Evolutionary conservation across 2,888 invertebrate species (phyloP), one percentile per base, ranked within the genome.

Genomic region (Atrina japonica): DNA sequence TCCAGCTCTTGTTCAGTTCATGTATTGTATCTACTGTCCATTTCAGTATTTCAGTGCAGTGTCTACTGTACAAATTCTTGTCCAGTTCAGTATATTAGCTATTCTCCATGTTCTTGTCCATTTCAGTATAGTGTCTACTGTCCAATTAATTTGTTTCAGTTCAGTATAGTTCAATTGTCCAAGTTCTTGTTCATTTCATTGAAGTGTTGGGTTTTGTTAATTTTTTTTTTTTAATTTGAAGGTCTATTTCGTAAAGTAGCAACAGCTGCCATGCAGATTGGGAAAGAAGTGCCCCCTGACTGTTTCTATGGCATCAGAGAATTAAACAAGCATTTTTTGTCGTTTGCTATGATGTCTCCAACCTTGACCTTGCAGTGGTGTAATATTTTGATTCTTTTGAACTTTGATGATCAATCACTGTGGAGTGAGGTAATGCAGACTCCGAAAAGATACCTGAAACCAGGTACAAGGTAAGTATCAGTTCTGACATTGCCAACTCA

Each of bases 291-390:
- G 23, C 71, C 81, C 3, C 76, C 83, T 7, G 68, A 73, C 0
- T 85, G 83, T 76, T 88, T 85, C 79, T 87, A 88, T 92, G 92
- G 78, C 65, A 80, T 89, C 41, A 72, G 79, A 7, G 78, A 85
- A 59, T 87, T 90, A 47, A 90, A 90, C 76, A 69, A 78, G n/a
- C 69, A 81, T 7, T 86, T 91, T 74, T 65, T 83, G 41, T 77
- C 72, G 3, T 74, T 90, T 27, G 80, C 83, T 65, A 75, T 76
- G 30, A 76, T 68, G 1, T 93, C 93, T 81, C 96, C 96, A 0
- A 89, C 94, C 64, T 90, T 96, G 53, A 93, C 94, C 3, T 93
- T 94, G 63, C 94, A 95, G 80, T 96, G 96, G 96, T 94, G 94
- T 63, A 95, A 95, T 89, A 90, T 96, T 47, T 92, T 96, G 80